Evolutionary conservation across 1,140 invertebrate genomes (phyloP), one percentile per base, ranked within the genome.

Genomic region (Drosophila rhopaloa): DNA sequence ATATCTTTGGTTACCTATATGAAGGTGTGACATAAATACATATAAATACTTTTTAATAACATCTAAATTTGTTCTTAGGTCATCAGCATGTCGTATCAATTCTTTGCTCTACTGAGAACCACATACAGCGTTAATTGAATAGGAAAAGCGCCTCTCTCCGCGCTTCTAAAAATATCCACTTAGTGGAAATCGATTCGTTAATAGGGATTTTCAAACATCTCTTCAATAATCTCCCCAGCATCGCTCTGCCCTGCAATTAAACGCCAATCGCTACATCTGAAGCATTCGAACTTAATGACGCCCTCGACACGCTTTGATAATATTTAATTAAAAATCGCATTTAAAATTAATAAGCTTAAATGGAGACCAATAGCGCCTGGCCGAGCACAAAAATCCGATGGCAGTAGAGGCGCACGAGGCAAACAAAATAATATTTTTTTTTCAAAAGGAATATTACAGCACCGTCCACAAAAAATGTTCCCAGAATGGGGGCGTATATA

Each of bases 321-420:
- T 79, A 83, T 88, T 88, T 88, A 88, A 88, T 88, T 88, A 88
- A 88, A 88, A 89, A 80, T 88, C 83, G 79, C 84, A 88, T 89
- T 88, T 80, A 88, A 88, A 89, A 88, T 88, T 88, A 88, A 88
- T 88, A 88, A 88, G 83, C 83, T 88, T 88, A 89, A 89, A 88
- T 83, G 81, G 83, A 83, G 86, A 88, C 76, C 83, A 89, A 89
- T 89, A 80, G 76, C 83, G 84, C 79, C 84, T 58, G 79, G 75
- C 60, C 72, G 80, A 83, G 61, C 83, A 88, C 70, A 63, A 85
- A 68, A 79, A 83, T 71, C 67, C 53, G 38, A 19, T 35, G 13
- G 10, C 40, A 71, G 19, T 40, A 57, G 29, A 60, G 46, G 74
- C 70, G 40, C 81, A 81, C 81, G 70, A 47, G 61, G 40, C 76